Evolutionary conservation across 2,113 vertebrate genomes (phyloP).

Genomic region (Sinosuthora webbiana): DNA sequence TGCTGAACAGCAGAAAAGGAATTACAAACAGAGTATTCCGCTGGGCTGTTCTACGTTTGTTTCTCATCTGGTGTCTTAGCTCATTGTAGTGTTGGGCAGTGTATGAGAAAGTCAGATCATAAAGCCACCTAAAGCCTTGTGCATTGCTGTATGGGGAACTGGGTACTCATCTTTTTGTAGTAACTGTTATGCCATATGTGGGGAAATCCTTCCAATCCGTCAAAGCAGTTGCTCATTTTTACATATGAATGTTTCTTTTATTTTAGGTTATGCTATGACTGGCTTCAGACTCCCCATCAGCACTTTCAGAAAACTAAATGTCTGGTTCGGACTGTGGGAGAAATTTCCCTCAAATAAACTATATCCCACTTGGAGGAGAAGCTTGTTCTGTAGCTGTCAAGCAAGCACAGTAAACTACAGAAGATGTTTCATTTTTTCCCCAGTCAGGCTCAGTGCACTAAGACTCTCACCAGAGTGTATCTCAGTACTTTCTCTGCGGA

Average conservation of each 20-base stretch:
- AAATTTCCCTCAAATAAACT: conserved; percentile 45
- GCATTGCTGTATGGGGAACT: neutral
- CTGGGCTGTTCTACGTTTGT: neutral
- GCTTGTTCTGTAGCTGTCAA: conserved; percentile 44
- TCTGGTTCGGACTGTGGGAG: conserved; percentile 68
- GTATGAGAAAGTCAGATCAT: neutral
- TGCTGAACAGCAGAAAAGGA: neutral
- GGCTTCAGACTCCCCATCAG: conserved; percentile 57
- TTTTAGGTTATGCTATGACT: conserved; percentile 70
- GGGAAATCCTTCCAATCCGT: neutral
- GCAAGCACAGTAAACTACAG: conserved; percentile 37
- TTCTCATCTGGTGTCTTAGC: neutral
- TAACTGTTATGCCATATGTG: neutral
- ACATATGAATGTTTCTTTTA: neutral
- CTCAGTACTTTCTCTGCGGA: conserved; percentile 71
- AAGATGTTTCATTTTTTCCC: conserved; percentile 44
- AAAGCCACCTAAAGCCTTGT: neutral
- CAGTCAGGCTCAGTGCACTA: conserved; percentile 35
- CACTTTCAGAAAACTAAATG: conserved; percentile 65
- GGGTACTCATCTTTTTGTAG: neutral
- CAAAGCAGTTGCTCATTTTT: neutral
- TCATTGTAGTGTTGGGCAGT: neutral
- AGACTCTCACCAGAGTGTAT: conserved; percentile 55
- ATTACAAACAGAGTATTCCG: fast-evolving
- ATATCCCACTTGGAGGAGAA: conserved; percentile 53